Evolutionary conservation across 2,888 invertebrate species (phyloP), one percentile per base, ranked within the genome.

Genomic region (Thera britannica): DNA sequence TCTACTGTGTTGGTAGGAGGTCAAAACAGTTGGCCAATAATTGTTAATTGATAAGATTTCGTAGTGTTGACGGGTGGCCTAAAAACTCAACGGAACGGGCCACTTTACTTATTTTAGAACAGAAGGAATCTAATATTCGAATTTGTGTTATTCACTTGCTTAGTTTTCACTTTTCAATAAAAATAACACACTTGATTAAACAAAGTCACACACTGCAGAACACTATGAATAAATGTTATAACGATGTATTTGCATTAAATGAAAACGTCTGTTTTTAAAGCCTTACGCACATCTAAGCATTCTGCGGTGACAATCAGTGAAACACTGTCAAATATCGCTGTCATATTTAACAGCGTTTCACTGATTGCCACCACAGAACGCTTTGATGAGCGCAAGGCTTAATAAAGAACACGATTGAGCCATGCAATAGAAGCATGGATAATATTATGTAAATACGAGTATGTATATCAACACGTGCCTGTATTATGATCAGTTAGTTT

Each of bases 341-440:
- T 23, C 23, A 23, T 23, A 23, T 23, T 23, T 23, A 23, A 23
- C 23, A 23, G 23, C 23, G 23, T 23, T 23, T 23, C 23, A 23
- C 23, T 23, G 23, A 23, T 23, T 23, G 23, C 23, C 23, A 23
- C 23, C 23, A 23, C 23, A 23, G 23, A 23, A 23, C 23, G 23
- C 23, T 23, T 23, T 1, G 23, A 23, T 23, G 23, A 23, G 23
- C 23, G 23, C 23, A 23, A 23, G 23, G 23, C 23, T 54, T 57
- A 49, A 58, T 67, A 62, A 60, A 57, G 36, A 62, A 55, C 57
- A 55, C 59, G 51, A 48, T 67, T 72, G 72, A 74, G 68, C 72
- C 70, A 72, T 71, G 60, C 57, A 59, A 57, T 54, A 44, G 44
- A 35, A 59, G 44, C 12, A 46, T 46, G 34, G 34, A 23, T 23